These are phyloP conservation scores for Tetramorium bicarinatum DNA, from an alignment of 2,888 invertebrate species.

Conservation along the genomic window DNA sequence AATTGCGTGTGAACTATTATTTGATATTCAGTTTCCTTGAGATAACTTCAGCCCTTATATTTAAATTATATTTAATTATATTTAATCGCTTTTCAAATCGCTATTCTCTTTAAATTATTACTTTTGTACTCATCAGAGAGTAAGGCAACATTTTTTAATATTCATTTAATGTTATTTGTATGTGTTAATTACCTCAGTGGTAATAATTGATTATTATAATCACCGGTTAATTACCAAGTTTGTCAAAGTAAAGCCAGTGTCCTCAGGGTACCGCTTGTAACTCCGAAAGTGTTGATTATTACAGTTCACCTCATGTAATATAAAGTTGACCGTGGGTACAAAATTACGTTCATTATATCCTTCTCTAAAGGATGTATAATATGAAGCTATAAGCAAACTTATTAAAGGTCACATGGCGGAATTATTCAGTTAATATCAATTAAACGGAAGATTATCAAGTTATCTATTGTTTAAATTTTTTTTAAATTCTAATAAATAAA, in stretches of 20 bases:
- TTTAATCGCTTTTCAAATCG: not conserved
- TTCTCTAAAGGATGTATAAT: not conserved
- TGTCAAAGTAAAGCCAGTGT: constrained; percentile 9
- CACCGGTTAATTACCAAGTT: constrained; percentile 40
- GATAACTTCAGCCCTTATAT: not conserved
- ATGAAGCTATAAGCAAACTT: not conserved
- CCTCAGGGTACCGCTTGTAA: constrained; percentile 9
- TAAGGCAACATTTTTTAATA: not conserved
- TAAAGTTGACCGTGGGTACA: constrained; percentile 15
- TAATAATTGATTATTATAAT: constrained; percentile 19
- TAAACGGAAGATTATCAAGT: not conserved
- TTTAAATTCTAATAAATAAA: not conserved
- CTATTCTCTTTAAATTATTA: not conserved
- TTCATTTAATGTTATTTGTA: not conserved
- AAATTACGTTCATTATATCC: constrained; percentile 30
- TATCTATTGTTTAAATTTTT: not conserved
- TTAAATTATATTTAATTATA: not conserved
- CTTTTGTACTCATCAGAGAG: not conserved
- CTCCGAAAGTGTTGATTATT: constrained; percentile 27
- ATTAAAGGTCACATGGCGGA: not conserved
- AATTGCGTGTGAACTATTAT: not conserved
- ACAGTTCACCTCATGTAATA: constrained; percentile 28
- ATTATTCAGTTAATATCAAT: not conserved
- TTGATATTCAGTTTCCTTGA: not conserved
- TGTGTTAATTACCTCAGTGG: constrained; percentile 12